Conservation (phyloP, 2,888 invertebrate genomes). For the Ophioninae sp. region DNA sequence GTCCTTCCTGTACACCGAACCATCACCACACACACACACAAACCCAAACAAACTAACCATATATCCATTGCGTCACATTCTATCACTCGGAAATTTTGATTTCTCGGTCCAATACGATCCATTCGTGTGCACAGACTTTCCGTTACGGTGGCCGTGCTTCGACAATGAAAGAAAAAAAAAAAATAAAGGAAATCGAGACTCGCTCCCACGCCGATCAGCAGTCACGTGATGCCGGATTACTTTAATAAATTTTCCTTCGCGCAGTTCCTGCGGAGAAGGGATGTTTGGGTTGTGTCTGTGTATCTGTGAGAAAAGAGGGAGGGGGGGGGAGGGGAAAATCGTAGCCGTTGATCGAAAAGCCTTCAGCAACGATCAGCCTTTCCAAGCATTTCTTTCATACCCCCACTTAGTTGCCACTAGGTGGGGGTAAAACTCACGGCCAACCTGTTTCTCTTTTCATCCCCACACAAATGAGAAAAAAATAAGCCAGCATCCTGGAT, state of each 20-base stretch:
- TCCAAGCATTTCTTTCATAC: constrained; percentile 27
- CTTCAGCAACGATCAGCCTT: constrained; percentile 47
- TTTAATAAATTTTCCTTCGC: constrained; percentile 75
- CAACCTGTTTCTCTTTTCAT: neutral
- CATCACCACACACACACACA: too few species aligned
- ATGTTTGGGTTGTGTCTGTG: constrained; percentile 1
- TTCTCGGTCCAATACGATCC: constrained; percentile 64
- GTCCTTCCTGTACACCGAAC: constrained; percentile 67
- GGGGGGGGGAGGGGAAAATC: neutral
- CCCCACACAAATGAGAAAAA: constrained; percentile 18
- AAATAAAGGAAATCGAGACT: constrained; percentile 65
- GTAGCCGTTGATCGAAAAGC: constrained; percentile 30
- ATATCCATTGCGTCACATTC: constrained; percentile 74
- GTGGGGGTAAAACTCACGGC: constrained; percentile 8
- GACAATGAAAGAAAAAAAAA: constrained; percentile 65
- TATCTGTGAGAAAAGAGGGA: neutral
- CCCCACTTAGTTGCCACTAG: neutral
- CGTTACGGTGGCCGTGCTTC: constrained; percentile 57
- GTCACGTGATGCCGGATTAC: constrained; percentile 78
- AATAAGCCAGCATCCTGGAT: constrained; percentile 13
- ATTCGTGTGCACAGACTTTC: neutral
- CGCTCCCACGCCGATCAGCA: constrained; percentile 81
- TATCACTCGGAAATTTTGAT: constrained; percentile 80
- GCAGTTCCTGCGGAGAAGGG: constrained; percentile 28
- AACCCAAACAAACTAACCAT: neutral